Evolutionary conservation across 2,797 vertebrate species (phyloP).

Genomic region (Acrossocheilus wenchowensis): DNA sequence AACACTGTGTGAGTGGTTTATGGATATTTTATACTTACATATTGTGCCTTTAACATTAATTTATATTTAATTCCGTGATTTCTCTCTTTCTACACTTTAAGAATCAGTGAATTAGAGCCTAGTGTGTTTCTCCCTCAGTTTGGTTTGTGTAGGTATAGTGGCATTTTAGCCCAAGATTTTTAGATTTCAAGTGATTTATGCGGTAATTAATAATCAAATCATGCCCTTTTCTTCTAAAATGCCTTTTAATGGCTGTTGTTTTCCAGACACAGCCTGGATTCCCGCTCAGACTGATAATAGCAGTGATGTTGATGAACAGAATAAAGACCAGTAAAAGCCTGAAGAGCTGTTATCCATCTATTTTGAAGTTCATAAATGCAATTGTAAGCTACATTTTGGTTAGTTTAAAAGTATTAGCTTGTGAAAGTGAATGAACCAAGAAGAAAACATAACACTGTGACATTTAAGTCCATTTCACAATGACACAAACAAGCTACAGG

Average conservation of each 20-base stretch:
- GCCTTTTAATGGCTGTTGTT: constrained; percentile 9
- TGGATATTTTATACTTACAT: too few relatives aligned
- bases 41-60: too few relatives aligned
- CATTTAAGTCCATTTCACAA: not conserved
- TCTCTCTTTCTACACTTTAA: too few relatives aligned
- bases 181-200: not conserved
- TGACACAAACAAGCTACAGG: not conserved
- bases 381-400: not conserved
- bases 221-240: not conserved
- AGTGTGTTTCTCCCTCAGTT: not conserved
- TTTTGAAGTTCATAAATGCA: not conserved
- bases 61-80: too few relatives aligned
- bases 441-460: not conserved
- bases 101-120: not conserved
- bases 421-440: not conserved
- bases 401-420: not conserved
- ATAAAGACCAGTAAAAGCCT: not conserved
- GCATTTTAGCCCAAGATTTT: not conserved
- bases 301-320: not conserved
- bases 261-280: not conserved
- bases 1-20: too few relatives aligned
- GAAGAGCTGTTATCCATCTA: not conserved
- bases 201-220: not conserved
- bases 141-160: not conserved
- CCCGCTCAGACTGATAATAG: not conserved